phyloP scores from a whole-genome alignment of 2,113 vertebrate genomes.

The Forbesichthys papilliferus region DNA sequence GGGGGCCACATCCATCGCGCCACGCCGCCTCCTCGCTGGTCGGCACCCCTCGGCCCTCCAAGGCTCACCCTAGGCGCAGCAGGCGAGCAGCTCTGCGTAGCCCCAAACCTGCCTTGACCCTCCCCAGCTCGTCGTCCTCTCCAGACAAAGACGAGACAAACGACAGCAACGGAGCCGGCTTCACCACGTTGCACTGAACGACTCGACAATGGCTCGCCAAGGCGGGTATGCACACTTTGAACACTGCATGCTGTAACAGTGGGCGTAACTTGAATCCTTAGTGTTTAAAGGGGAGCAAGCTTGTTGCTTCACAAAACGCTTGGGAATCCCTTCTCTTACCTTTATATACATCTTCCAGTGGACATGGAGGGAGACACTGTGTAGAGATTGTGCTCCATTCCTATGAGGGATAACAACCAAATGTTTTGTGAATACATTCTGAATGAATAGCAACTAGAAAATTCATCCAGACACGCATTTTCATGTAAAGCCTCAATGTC shows the following conservation, averaged over 20 bases:
- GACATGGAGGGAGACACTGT: no score
- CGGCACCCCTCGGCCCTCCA: slow-evolving; percentile 24
- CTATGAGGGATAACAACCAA: no score
- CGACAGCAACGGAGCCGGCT: slow-evolving; percentile 21
- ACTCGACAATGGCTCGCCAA: neutral
- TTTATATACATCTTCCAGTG: no score
- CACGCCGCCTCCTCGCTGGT: neutral
- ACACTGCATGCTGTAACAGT: slow-evolving; percentile 55
- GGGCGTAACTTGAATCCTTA: neutral
- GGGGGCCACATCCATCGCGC: slow-evolving; percentile 7
- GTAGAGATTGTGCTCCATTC: no score
- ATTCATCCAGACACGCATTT: no score
- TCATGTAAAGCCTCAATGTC: no score
- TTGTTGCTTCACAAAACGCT: no score
- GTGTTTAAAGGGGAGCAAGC: no score
- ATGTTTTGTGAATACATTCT: no score
- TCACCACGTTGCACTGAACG: slow-evolving; percentile 32
- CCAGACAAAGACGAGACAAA: slow-evolving; percentile 6
- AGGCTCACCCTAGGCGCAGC: slow-evolving; percentile 41
- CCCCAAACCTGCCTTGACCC: slow-evolving; percentile 32
- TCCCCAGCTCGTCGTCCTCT: slow-evolving; percentile 38
- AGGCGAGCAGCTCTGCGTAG: slow-evolving; percentile 39
- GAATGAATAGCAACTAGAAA: no score
- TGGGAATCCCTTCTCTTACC: no score
- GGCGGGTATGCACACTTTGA: slow-evolving; percentile 17